Conservation (phyloP, 1,140 invertebrate species). For the Pachypeltis micranthus region DNA sequence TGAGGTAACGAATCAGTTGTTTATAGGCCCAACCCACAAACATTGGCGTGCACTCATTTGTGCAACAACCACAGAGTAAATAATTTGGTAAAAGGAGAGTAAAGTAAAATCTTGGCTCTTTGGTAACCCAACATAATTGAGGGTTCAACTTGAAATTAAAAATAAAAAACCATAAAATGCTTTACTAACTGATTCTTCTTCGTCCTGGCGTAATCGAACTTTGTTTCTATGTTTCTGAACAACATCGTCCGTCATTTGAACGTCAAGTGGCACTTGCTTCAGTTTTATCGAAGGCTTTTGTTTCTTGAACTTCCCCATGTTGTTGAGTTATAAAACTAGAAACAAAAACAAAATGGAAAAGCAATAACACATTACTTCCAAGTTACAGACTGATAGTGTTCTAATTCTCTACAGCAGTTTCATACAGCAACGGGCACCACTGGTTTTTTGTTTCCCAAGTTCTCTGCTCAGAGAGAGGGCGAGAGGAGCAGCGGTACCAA, state of each 20-base stretch:
- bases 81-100: not conserved
- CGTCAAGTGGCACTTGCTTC: slow-evolving; percentile 5
- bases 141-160: not conserved
- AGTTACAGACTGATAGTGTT: too few relatives aligned
- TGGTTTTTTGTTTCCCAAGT: too few relatives aligned
- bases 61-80: not conserved
- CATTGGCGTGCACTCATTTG: slow-evolving; percentile 6
- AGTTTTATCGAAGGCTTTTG: slow-evolving; percentile 9
- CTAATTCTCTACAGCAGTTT: too few relatives aligned
- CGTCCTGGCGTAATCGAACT: slow-evolving; percentile 11
- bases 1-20: too few relatives aligned
- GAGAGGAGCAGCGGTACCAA: too few relatives aligned
- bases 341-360: too few relatives aligned
- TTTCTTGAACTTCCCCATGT: slow-evolving; percentile 23
- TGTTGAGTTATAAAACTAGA: too few relatives aligned
- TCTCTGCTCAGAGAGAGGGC: too few relatives aligned
- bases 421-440: too few relatives aligned
- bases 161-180: not conserved
- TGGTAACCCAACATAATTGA: not conserved
- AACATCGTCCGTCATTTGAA: slow-evolving; percentile 11
- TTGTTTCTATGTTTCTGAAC: slow-evolving; percentile 14
- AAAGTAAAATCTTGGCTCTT: not conserved
- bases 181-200: slow-evolving; percentile 21
- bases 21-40: too few relatives aligned
- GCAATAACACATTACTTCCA: too few relatives aligned